Base-by-base conservation (phyloP, 2,888 invertebrate genomes). In the Mythimna impura region DNA sequence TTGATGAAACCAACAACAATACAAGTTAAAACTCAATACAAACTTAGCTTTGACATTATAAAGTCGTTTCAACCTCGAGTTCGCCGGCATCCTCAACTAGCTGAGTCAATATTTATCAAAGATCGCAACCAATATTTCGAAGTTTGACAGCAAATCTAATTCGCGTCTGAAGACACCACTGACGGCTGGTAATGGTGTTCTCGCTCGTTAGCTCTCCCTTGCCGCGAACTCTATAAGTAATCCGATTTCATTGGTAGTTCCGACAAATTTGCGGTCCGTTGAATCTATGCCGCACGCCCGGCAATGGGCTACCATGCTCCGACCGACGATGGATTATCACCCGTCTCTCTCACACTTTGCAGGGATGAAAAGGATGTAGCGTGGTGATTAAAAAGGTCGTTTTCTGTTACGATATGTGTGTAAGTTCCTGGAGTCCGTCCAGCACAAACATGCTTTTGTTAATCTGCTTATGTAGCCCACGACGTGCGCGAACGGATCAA, bases 201-300 rank as follows among this genome's bases (percentile, higher is more conserved):
- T 84, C 83, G 89, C 91, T 94, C 93, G 95, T 95, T 94, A 94
- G 92, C 91, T 89, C 89, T 91, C 91, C 90, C 90, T 90, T 88
- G 89, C 90, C 89, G 89, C 90, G 86, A 90, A 91, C 89, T 91
- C 89, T 86, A 86, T 89, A 90, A 86, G 93, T 95, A 94, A 95
- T 95, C 94, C 92, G 93, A 94, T 94, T 94, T 93, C 94, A 93
- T 91, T 92, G 93, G 90, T 92, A 93, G 93, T 93, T 93, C 93
- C 94, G 92, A 94, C 94, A 94, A 95, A 95, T 95, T 95, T 95
- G 94, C 94, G 94, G 95, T 93, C 92, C 89, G 92, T 90, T 92
- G 92, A 91, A 87, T 91, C 90, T 87, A 86, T 89, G 87, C 90
- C 89, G 87, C 89, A 85, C 81, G 85, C 86, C 86, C 83, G 82